Conservation (phyloP, 2,888 invertebrate species). For the Arrhopalites spinosus region DNA sequence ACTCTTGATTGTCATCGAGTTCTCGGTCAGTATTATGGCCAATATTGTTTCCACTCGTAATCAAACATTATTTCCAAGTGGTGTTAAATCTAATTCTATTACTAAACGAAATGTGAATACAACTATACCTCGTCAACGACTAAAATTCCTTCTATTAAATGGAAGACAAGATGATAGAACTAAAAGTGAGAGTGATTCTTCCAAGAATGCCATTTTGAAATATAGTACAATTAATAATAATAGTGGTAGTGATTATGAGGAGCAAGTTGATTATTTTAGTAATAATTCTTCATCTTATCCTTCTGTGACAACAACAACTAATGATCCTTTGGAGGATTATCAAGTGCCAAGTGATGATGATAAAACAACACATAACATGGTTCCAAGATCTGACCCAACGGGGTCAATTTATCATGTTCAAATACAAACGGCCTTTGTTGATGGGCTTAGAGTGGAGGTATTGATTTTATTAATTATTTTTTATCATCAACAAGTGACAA, state of each 20-base stretch:
- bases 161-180: background rate
- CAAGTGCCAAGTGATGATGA: too few relatives aligned
- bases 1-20: conserved; percentile 30
- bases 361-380: background rate
- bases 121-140: background rate
- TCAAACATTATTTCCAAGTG: background rate
- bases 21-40: conserved; percentile 6
- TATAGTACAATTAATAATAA: background rate
- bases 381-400: background rate
- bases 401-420: conserved; percentile 34
- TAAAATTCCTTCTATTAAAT: background rate
- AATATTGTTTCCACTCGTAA: background rate
- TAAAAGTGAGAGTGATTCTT: background rate
- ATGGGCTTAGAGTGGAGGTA: conserved; percentile 54
- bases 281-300: background rate
- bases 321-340: background rate
- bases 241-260: background rate
- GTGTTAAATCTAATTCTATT: background rate
- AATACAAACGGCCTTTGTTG: conserved; percentile 46
- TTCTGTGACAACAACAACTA: background rate
- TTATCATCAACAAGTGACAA: too few relatives aligned
- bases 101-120: background rate
- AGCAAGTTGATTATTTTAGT: background rate
- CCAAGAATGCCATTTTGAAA: background rate
- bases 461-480: background rate